These are phyloP conservation scores for Sebastes itinus DNA, from an alignment of 2,797 vertebrate species.

Conservation along the genomic window DNA sequence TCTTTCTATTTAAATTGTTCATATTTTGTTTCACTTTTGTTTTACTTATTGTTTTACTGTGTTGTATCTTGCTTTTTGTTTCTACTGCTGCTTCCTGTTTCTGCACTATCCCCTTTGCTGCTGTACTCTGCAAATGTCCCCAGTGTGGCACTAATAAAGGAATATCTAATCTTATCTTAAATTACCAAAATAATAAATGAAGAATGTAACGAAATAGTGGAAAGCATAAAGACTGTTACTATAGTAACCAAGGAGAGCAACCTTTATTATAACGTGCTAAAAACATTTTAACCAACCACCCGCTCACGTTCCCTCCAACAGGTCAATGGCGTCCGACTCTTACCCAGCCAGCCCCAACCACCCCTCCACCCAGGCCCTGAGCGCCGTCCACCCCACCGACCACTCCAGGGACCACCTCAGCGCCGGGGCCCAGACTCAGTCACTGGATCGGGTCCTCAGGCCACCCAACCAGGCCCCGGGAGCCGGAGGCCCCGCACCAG, in stretches of 20 bases:
- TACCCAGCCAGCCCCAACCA: conserved; percentile 92
- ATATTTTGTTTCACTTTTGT: no score
- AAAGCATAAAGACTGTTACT: background rate
- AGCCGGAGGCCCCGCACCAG: conserved; percentile 38
- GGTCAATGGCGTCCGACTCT: conserved; percentile 89
- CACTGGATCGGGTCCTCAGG: conserved; percentile 85
- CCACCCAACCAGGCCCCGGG: conserved; percentile 76
- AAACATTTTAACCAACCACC: no score
- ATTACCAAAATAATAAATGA: background rate
- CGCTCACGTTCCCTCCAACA: conserved; percentile 34
- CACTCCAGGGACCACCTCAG: conserved; percentile 85
- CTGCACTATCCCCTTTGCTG: no score
- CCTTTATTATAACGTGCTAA: no score
- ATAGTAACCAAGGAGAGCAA: no score
- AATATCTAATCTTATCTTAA: background rate
- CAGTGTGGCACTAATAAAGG: no score
- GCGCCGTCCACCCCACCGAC: conserved; percentile 74
- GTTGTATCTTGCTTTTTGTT: no score
- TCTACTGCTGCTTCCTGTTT: no score
- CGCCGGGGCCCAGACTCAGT: conserved; percentile 81
- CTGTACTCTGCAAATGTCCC: no score
- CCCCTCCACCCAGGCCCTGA: conserved; percentile 82
- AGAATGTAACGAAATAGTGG: background rate
- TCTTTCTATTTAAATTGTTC: no score
- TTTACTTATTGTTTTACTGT: no score